Evolutionary conservation across 2,797 vertebrate genomes (phyloP).

Genomic region (Chanos chanos): DNA sequence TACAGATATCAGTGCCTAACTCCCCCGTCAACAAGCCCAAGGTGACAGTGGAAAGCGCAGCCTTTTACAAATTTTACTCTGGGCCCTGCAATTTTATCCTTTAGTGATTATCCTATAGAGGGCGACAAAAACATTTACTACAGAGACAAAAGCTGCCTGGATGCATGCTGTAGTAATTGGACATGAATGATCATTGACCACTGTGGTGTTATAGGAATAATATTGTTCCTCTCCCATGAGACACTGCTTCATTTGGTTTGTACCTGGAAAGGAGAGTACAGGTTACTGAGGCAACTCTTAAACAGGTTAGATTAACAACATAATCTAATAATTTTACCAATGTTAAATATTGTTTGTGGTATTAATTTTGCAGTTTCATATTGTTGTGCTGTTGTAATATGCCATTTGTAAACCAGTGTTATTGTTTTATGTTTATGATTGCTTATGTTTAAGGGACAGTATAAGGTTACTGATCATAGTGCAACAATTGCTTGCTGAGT

Average conservation of each 20-base stretch:
- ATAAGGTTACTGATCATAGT: background rate
- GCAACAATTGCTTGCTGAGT: constrained; percentile 21
- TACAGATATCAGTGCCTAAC: constrained; percentile 46
- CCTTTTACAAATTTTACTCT: background rate
- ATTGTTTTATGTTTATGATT: background rate
- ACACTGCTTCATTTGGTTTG: constrained; percentile 54
- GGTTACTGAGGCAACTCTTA: constrained; percentile 45
- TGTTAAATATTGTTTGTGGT: background rate
- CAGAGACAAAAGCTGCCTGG: background rate
- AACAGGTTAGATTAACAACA: constrained; percentile 36
- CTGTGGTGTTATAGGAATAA: background rate
- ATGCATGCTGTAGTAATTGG: background rate
- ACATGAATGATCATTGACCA: background rate
- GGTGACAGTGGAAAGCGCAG: background rate
- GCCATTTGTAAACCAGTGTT: background rate
- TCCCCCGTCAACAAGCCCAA: constrained; percentile 8
- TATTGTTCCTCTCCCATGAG: constrained; percentile 39
- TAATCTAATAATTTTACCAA: background rate
- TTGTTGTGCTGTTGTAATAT: no score
- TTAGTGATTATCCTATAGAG: background rate
- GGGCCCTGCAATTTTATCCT: background rate
- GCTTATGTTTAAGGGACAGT: background rate
- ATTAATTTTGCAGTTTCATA: no score
- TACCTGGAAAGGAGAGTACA: constrained; percentile 36
- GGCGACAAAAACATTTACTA: background rate